Evolutionary conservation across 1,140 invertebrate genomes (phyloP).

Genomic region (Drosophila paulistorum): DNA sequence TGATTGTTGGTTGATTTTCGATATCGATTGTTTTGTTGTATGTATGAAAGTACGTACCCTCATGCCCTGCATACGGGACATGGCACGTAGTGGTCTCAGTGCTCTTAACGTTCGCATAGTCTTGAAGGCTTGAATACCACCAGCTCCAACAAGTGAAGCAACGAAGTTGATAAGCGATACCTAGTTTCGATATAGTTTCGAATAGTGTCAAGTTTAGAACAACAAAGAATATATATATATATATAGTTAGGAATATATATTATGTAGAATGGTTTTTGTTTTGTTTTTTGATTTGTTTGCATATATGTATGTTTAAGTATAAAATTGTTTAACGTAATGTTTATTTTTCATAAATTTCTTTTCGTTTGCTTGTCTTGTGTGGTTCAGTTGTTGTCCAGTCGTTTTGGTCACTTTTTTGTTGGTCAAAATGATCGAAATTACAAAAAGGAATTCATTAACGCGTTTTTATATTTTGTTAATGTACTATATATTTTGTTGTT

Average conservation of each 20-base stretch:
- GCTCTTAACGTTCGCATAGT: slow-evolving; percentile 98
- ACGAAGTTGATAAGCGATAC: slow-evolving; percentile 98
- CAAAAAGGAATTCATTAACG: slow-evolving; percentile 5
- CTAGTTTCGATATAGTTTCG: slow-evolving; percentile 85
- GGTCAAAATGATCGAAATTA: slow-evolving; percentile 4
- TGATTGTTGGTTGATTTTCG: slow-evolving; percentile 20
- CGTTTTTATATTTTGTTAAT: not conserved
- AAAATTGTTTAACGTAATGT: not conserved
- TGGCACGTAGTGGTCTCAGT: slow-evolving; percentile 96
- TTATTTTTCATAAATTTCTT: too few species aligned
- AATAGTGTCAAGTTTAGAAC: slow-evolving; percentile 79
- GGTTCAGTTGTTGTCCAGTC: not conserved
- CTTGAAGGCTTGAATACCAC: slow-evolving; percentile 98
- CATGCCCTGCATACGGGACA: slow-evolving; percentile 99
- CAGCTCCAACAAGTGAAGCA: slow-evolving; percentile 95
- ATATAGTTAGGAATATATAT: slow-evolving; percentile 29
- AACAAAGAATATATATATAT: slow-evolving; percentile 35
- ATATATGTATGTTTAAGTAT: too few species aligned
- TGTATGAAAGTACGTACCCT: slow-evolving; percentile 91
- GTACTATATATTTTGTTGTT: not conserved
- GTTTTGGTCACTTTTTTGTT: not conserved
- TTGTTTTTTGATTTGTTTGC: too few species aligned
- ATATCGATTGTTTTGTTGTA: slow-evolving; percentile 41
- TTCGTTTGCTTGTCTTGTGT: not conserved
- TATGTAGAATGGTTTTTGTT: not conserved